Conservation (phyloP, 2,797 vertebrate species). For the Muraenolepis orangiensis region DNA sequence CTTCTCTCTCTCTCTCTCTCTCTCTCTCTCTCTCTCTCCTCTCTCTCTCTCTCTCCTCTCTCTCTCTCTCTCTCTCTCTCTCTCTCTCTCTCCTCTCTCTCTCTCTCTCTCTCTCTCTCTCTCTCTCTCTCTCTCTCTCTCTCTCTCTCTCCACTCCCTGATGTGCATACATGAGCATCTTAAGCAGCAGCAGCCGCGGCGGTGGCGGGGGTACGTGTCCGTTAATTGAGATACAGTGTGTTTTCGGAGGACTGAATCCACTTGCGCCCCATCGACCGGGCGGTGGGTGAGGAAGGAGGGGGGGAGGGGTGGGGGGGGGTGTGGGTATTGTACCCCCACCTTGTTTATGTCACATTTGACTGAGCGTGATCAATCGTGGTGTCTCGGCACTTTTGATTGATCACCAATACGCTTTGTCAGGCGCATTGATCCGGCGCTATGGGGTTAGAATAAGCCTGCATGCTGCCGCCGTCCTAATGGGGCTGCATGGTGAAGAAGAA, state of each 20-base stretch:
- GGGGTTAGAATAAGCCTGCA: slow-evolving; percentile 76
- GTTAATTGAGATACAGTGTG: slow-evolving; percentile 74
- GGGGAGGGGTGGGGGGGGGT: too few relatives aligned
- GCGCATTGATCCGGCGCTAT: slow-evolving; percentile 59
- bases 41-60: too few relatives aligned
- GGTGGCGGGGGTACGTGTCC: slow-evolving; percentile 31
- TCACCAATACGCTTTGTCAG: slow-evolving; percentile 71
- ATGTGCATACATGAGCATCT: slow-evolving; percentile 46
- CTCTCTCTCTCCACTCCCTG: neutral
- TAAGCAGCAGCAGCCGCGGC: too few relatives aligned
- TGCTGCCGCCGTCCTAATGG: slow-evolving; percentile 58
- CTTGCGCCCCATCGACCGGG: slow-evolving; percentile 55
- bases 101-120: too few relatives aligned
- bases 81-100: too few relatives aligned
- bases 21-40: too few relatives aligned
- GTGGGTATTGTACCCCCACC: too few relatives aligned
- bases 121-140: too few relatives aligned
- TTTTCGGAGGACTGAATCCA: slow-evolving; percentile 61
- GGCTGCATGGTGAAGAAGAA: slow-evolving; percentile 46
- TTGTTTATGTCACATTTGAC: slow-evolving; percentile 78
- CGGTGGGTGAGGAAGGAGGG: too few relatives aligned
- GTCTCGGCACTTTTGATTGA: slow-evolving; percentile 73
- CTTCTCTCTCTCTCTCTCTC: too few relatives aligned
- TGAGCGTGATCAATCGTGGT: slow-evolving; percentile 72
- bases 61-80: too few relatives aligned